A percentile compares a stretch with the other conserved stretches of the same genome.
Conservation (phyloP, 1,140 invertebrate genomes). For the Panonychus citri region DNA sequence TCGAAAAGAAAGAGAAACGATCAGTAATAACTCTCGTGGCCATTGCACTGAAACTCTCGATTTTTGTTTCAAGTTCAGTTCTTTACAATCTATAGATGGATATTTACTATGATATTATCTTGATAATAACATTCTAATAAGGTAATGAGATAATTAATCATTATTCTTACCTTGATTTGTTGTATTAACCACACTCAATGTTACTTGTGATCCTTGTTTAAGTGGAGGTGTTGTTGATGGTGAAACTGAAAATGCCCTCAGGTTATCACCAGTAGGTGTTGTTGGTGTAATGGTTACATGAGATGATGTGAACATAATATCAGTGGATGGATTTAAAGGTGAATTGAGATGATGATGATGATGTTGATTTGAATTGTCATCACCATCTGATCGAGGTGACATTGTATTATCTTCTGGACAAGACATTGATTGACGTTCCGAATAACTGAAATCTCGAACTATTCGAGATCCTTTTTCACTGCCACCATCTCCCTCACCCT, state of each 20-base stretch:
- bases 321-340: too few relatives aligned
- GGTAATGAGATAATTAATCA: too few relatives aligned
- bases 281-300: neutral
- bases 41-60: too few relatives aligned
- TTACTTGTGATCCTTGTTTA: neutral
- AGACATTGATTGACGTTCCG: neutral
- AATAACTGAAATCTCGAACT: neutral
- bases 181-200: too few relatives aligned
- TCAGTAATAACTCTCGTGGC: too few relatives aligned
- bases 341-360: too few relatives aligned
- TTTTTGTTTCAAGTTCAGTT: too few relatives aligned
- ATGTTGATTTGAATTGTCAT: neutral
- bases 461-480: neutral
- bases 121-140: too few relatives aligned
- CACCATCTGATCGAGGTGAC: neutral
- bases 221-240: neutral
- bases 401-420: neutral
- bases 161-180: conserved; percentile 13
- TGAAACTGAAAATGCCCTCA: neutral
- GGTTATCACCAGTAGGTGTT: neutral
- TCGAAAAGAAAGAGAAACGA: too few relatives aligned
- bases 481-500: neutral
- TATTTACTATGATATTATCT: too few relatives aligned
- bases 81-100: too few relatives aligned
- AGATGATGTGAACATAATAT: neutral